Base-by-base conservation (phyloP, 2,113 vertebrate genomes). In the Callospermophilus lateralis region DNA sequence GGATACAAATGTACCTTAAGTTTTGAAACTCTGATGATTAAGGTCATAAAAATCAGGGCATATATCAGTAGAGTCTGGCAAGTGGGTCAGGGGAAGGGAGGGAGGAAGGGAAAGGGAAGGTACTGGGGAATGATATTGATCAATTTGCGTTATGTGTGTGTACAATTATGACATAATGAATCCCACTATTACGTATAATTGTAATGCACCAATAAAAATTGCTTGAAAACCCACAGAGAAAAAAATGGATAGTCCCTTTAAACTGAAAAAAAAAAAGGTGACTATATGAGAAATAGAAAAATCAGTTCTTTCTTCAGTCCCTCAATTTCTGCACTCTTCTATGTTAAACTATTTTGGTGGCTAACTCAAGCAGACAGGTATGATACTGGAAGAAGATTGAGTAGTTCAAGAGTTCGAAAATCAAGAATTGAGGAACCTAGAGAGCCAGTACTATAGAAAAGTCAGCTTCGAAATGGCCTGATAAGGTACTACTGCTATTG, bases 1-100 rank as follows among this genome's bases (percentile, higher is more conserved):
- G 26, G 15, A 70, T 70, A 48, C 37, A 81, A 45, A 84, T 81
- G 12, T 34, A 87, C 4, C 78, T 83, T 78, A 89, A 78, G n/a
- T 87, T 96, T 76, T 89, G 68, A 87, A 65, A 89, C 13, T 63
- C 28, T 81, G 76, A 94, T 76, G 61, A 93, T 24, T 65, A 94
- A 63, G 17, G 8, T 70, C 39, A 32, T 79, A 86, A 93, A 95
- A 73, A 92, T 80, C 58, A 92, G 34, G 67, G 51, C 20, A 70
- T 20, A 63, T 63, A 63, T 63, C 61, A 63, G 24, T 63, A 24
- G 26, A 63, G 3, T 26, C 3, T 8, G 26, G 61, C 61, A 63
- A 63, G 9, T 63, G 24, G 61, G 61, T 63, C 61, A 63, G 61
- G 8, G 61, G 24, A 26, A 63, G 24, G 61, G 61, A 8, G 24